A percentile compares a stretch with the other conserved stretches of the same genome.
Conservation (phyloP, 2,888 invertebrate species). For the Synergus umbraculus region DNA sequence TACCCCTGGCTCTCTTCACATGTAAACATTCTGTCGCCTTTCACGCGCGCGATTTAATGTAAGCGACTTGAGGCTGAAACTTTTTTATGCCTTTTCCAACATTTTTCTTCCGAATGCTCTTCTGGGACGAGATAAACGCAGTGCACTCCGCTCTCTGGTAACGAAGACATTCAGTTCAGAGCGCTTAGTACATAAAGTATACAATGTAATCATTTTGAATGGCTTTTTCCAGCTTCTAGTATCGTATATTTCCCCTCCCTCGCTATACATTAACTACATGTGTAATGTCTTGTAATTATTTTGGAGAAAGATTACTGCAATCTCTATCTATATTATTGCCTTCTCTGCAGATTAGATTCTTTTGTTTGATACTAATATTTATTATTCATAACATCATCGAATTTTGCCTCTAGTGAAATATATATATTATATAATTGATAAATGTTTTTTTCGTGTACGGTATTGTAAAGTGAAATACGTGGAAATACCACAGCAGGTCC, state of each 20-base stretch:
- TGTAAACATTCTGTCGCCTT: slow-evolving; percentile 1
- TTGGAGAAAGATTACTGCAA: not conserved
- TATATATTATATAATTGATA: too few relatives aligned
- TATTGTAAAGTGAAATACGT: too few relatives aligned
- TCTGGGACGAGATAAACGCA: slow-evolving; percentile 12
- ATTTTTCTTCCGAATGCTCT: slow-evolving; percentile 12
- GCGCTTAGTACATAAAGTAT: slow-evolving; percentile 11
- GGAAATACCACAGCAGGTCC: too few relatives aligned
- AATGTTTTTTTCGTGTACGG: too few relatives aligned
- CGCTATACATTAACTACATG: not conserved
- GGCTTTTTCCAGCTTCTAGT: slow-evolving; percentile 7
- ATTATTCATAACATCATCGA: too few relatives aligned
- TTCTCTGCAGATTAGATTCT: not conserved
- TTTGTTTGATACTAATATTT: too few relatives aligned
- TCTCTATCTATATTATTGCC: not conserved
- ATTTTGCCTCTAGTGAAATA: too few relatives aligned
- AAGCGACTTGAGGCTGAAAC: slow-evolving; percentile 19
- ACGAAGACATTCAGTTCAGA: slow-evolving; percentile 23
- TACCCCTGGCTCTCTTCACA: not conserved
- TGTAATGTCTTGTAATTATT: slow-evolving; percentile 11
- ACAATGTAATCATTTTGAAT: slow-evolving; percentile 11
- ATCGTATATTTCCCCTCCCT: not conserved
- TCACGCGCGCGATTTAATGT: slow-evolving; percentile 20
- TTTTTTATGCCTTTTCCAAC: slow-evolving; percentile 9
- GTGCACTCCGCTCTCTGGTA: not conserved